Percentiles rank a stretch among this genome's conserved stretches.
Conservation (phyloP, 2,797 vertebrate species). For the Anabas testudineus region DNA sequence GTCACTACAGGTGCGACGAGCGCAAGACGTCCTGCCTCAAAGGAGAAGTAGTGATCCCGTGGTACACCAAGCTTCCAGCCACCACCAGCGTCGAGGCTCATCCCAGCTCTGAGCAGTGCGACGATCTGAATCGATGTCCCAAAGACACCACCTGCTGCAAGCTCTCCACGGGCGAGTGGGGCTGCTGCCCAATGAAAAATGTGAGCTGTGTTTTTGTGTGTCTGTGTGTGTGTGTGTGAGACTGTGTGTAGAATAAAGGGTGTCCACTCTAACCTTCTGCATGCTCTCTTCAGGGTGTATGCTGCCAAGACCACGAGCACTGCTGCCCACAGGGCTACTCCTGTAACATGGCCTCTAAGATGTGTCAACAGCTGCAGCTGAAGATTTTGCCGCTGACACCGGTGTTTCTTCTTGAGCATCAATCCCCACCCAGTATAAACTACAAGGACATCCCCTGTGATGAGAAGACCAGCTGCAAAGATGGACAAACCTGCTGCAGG, state of each 20-base stretch:
- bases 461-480: slow-evolving; percentile 56
- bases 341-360: slow-evolving; percentile 78
- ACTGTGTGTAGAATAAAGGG: slow-evolving; percentile 1
- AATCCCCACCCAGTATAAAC: not conserved
- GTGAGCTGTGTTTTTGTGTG: slow-evolving; percentile 49
- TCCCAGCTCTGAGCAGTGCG: slow-evolving; percentile 37
- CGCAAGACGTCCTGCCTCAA: slow-evolving; percentile 46
- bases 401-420: slow-evolving; percentile 11
- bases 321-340: slow-evolving; percentile 89
- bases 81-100: not conserved
- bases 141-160: slow-evolving; percentile 71
- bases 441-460: slow-evolving; percentile 71
- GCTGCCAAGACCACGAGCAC: slow-evolving; percentile 86
- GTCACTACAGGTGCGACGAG: slow-evolving; percentile 59
- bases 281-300: slow-evolving; percentile 83
- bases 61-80: slow-evolving; percentile 79
- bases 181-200: slow-evolving; percentile 79
- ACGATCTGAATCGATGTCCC: slow-evolving; percentile 51
- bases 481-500: slow-evolving; percentile 85
- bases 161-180: slow-evolving; percentile 68
- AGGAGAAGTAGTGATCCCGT: slow-evolving; percentile 73
- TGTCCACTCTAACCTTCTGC: not conserved
- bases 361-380: slow-evolving; percentile 82
- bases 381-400: slow-evolving; percentile 56
- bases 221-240: slow-evolving; percentile 2